Conservation (phyloP, 2,797 vertebrate species). For the Peromyscus aztecus region DNA sequence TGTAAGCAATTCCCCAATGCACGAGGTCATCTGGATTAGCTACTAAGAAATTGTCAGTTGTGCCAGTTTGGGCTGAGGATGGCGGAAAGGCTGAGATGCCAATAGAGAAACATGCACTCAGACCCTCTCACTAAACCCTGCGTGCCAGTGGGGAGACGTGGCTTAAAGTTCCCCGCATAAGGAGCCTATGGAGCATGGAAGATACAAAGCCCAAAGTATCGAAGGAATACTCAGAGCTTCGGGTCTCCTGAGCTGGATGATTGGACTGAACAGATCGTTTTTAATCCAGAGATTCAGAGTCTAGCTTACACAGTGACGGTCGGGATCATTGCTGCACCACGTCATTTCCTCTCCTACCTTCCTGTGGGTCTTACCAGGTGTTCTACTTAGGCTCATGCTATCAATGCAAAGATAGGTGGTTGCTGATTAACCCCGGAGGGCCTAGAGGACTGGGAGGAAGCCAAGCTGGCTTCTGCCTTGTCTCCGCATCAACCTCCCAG, state of each 20-base stretch:
- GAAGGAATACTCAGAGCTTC: background rate
- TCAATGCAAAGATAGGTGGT: slow-evolving; percentile 66
- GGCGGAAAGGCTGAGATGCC: background rate
- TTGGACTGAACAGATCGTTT: slow-evolving; percentile 43
- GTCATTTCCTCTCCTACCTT: slow-evolving; percentile 33
- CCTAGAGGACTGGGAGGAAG: slow-evolving; percentile 61
- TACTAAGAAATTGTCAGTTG: background rate
- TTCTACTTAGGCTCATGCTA: slow-evolving; percentile 47
- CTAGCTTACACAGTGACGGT: slow-evolving; percentile 50
- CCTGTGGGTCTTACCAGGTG: slow-evolving; percentile 70
- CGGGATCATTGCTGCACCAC: slow-evolving; percentile 44
- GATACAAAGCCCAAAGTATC: background rate
- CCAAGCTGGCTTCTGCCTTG: slow-evolving; percentile 69
- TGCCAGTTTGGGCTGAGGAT: background rate
- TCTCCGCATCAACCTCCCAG: slow-evolving; percentile 65
- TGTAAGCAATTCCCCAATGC: background rate
- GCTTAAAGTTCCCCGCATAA: background rate
- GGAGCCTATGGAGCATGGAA: background rate
- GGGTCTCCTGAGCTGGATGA: background rate
- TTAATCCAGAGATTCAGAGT: slow-evolving; percentile 48
- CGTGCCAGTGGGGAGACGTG: background rate
- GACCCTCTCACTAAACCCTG: background rate
- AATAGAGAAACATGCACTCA: background rate
- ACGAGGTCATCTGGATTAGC: background rate
- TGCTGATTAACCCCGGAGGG: slow-evolving; percentile 76